Base-by-base conservation (phyloP, 2,888 invertebrate genomes). In the Neria commutata region DNA sequence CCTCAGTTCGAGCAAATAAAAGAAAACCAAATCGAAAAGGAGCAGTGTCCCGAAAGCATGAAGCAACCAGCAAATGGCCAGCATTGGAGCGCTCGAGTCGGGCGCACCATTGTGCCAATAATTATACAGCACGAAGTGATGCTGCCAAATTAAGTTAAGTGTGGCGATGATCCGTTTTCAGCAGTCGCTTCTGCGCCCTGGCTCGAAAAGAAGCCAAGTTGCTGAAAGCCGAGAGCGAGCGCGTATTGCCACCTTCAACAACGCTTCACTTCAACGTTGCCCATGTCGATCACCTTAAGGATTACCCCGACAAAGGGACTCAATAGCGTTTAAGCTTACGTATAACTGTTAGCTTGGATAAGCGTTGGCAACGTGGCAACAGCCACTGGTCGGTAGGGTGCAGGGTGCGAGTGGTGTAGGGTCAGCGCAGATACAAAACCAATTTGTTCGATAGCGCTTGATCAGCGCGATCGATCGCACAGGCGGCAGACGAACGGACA, bases 101-200 rank as follows among this genome's bases (percentile, higher is more conserved):
- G 60, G 46, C 60, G 45, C 66, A 67, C 69, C 69, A 69, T 72
- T 76, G 76, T 74, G 75, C 66, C 72, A 64, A 73, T 76, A 77
- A 78, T 77, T 75, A 76, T 69, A 75, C 64, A 58, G 63, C 66
- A 65, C 63, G 65, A 67, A 70, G 67, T 72, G 76, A 68, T 73
- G 74, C 75, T 78, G 73, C 72, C 76, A 78, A 78, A 77, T 78
- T 78, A 77, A 77, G 77, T 79, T 79, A 80, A 79, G 80, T 78
- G 77, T 77, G 76, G 74, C 68, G 69, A 65, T 71, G 74, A 75
- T 70, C 74, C 68, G 59, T 61, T 73, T 72, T 70, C 65, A 68
- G 68, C 74, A 67, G 70, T 65, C 66, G 61, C 58, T 65, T 48
- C 58, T 57, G 60, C 65, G 49, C n/a, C n/a, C 14, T 19, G 21